Evolutionary conservation across 2,888 invertebrate species (phyloP), one percentile per base, ranked within the genome.

Genomic region (Itoplectis maculator): DNA sequence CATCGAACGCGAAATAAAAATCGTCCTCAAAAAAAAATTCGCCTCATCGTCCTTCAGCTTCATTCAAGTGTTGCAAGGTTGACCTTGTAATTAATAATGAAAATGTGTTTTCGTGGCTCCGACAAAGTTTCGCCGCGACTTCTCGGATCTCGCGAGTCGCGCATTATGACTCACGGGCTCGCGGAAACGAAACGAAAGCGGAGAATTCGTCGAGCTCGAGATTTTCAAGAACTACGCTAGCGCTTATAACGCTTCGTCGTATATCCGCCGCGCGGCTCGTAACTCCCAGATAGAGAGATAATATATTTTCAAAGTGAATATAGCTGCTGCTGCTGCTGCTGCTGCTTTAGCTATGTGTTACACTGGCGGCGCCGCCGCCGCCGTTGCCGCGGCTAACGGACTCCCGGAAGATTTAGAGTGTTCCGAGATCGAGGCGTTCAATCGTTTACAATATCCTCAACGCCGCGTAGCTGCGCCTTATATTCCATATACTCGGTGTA

Each of bases 241-340:
- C 63, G 61, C 40, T 79, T 73, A 73, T 73, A 73, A n/a, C n/a
- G n/a, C 66, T 79, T 79, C 18, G 23, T 72, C 20, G 68, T 65
- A 65, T 79, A 72, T 79, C 20, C 56, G 7, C 61, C 40, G 56
- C 66, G 63, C 42, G 59, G 23, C 79, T 79, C 79, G 79, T 79
- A 79, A 73, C 73, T 79, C 79, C 29, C 59, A 47, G 79, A 73
- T 73, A 79, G 72, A 73, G 79, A 79, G 66, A 79, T 79, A 79
- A 79, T 73, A 73, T 79, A 79, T 73, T 68, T 73, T 79, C 45
- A 79, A 79, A 73, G 73, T 79, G 66, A 73, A 79, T 79, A 72
- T 79, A 79, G 59, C 72, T 65, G 29, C 29, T 29, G 29, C 29
- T 29, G 29, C 29, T 2, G 29, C 29, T 29, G 5, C 29, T 2